Evolutionary conservation across 1,140 invertebrate genomes (phyloP), one percentile per base, ranked within the genome.

Genomic region (Papilio helenus): DNA sequence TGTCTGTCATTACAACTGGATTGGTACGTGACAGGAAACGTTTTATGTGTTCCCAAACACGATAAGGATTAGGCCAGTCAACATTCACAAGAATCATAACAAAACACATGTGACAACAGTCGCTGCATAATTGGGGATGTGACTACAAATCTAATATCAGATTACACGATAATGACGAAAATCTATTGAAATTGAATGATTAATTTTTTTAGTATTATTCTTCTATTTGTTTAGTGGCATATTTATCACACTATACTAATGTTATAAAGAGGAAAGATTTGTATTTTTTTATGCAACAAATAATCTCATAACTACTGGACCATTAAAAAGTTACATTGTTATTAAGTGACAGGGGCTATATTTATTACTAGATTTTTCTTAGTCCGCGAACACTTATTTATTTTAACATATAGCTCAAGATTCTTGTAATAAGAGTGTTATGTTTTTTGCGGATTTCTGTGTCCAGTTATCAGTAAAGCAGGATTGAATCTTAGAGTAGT

Each of bases 21-120:
- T 23, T 61, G 20, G 58, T 26, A n/a, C 55, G 55, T 61, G 58
- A 61, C 23, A 61, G 58, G 61, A 68, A 68, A 68, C 61, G 14
- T 34, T 68, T 12, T 18, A 68, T 16, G 4, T 65, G 61, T 18
- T 68, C 26, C 61, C 61, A 68, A 29, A 68, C 23, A 10, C 61
- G 61, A 68, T 68, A 68, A 68, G 61, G 23, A 26, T 68, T 68
- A 68, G 26, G 26, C 23, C 12, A 29, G 23, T 26, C 12, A 29
- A 29, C 61, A 29, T 29, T 29, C 58, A 55, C 58, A 61, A 26
- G 14, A 26, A 26, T 26, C 61, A 16, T 10, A 65, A 16, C 23
- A 65, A 26, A 14, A 23, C 12, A 34, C 8, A 26, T 26, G 1
- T 58, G 14, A 58, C 10, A 61, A 61, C 20, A 26, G 23, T 58